Evolutionary conservation across 2,888 invertebrate species (phyloP), one percentile per base, ranked within the genome.

Genomic region (Heliconius hortense): DNA sequence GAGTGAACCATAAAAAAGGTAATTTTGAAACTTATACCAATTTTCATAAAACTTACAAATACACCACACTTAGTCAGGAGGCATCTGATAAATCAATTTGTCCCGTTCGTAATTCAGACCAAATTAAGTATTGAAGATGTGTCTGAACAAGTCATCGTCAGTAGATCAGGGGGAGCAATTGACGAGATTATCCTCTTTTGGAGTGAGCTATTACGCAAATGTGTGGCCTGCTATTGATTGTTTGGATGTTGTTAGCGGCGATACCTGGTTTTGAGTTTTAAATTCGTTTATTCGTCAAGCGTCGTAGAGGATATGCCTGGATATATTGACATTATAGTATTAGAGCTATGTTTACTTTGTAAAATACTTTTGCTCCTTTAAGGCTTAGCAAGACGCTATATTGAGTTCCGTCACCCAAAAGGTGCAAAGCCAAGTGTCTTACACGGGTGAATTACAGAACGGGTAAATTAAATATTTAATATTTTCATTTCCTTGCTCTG

Each of bases 131-230:
- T 63, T 74, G 69, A 56, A 53, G 74, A 74, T 39, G 74, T 70
- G 74, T 69, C 69, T 74, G 74, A 74, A 70, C 69, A 70, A 74
- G 74, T 74, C 74, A 63, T 74, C 63, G 43, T 53, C 39, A 39
- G 62, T 62, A 69, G 74, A 69, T 70, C 70, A 69, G 53, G 62
- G 66, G 73, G 48, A 70, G 69, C 74, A 70, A 64, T 74, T 68
- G 68, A 62, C 62, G 26, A 63, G 69, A 70, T 74, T 74, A 74
- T 74, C 69, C 69, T 60, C 73, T 62, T 70, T 69, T n/a, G 31
- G 69, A 26, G 63, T 31, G 39, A 48, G 63, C 63, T 63, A 70
- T 74, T 74, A 74, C 68, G 73, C 43, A 60, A 71, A 71, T 60
- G 60, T 71, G 71, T 71, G 60, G 71, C 26, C 60, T 60, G 59